Base-by-base conservation (phyloP, 2,797 vertebrate species). In the Hippocampus kuda region DNA sequence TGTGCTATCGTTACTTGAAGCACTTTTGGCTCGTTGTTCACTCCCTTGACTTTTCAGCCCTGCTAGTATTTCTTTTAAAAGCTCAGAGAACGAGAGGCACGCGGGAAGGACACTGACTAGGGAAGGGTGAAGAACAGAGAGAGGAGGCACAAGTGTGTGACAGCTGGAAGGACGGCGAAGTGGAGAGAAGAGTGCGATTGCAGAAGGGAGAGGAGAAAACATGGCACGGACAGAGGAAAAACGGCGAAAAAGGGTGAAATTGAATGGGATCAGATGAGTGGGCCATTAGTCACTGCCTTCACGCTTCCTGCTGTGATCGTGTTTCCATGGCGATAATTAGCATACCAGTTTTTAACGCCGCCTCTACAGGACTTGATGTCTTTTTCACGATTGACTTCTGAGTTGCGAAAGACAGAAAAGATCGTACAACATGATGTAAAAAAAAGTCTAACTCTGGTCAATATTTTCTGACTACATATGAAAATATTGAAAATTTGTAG, bases 251-350 rank as follows among this genome's bases (percentile, higher is more conserved):
- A 63, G 62, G 59, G 27, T 51, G 79, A 75, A 74, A 85, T 72
- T 79, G 79, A 87, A 83, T 77, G 73, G 80, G 72, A 81, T 85
- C 79, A 84, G 75, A 85, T 86, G 84, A 87, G 81, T 82, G 66
- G 72, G 84, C 75, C 71, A 85, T 86, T 85, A 83, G 84, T 88
- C 85, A 88, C 77, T 84, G 86, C 80, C 82, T 85, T 85, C 83
- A 82, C 76, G 77, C 83, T 79, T 85, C 83, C 81, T 81, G 77
- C 83, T 88, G 77, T 86, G 83, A 84, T 75, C 74, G 76, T 80
- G 86, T 89, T 87, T 86, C 84, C 81, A 86, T 87, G 83, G 81
- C 20, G 72, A 89, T 80, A 77, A 83, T 84, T 88, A 85, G 75
- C 84, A 87, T 87, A 84, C 80, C 76, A 86, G 75, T 80, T 75